These are phyloP conservation scores for Chlorops oryzae DNA, from an alignment of 1,140 invertebrate species.

Conservation along the genomic window DNA sequence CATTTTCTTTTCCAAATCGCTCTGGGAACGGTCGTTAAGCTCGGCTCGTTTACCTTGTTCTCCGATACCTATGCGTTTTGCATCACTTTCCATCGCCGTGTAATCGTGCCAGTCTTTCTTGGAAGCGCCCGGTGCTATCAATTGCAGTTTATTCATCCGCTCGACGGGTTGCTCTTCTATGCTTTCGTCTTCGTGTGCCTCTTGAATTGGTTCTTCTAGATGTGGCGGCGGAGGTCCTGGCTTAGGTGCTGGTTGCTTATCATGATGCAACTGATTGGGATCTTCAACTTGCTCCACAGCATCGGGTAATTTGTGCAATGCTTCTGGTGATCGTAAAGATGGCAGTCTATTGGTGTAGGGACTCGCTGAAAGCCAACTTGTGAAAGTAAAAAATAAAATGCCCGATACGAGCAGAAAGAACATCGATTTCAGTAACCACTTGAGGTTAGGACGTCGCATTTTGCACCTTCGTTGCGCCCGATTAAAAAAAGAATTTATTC, in stretches of 20 bases:
- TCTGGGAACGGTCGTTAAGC: constrained; percentile 61
- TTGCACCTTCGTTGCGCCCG: too few relatives aligned
- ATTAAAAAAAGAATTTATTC: too few relatives aligned
- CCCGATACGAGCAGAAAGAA: constrained; percentile 25
- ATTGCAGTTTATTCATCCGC: too few relatives aligned
- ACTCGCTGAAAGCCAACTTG: constrained; percentile 36
- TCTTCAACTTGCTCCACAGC: too few relatives aligned
- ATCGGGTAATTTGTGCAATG: too few relatives aligned
- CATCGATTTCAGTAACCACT: constrained; percentile 33
- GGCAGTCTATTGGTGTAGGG: constrained; percentile 34
- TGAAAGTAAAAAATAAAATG: constrained; percentile 29
- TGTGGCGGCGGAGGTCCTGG: too few relatives aligned
- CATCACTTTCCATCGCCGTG: constrained; percentile 62
- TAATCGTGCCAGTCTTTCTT: constrained; percentile 79
- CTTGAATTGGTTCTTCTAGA: too few relatives aligned
- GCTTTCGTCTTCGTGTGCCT: too few relatives aligned
- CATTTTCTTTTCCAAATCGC: constrained; percentile 51
- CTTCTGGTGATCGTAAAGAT: too few relatives aligned
- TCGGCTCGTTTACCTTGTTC: constrained; percentile 64
- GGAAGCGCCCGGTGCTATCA: constrained; percentile 50
- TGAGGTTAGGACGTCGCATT: constrained; percentile 37
- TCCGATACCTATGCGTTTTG: constrained; percentile 62
- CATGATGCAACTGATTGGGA: too few relatives aligned
- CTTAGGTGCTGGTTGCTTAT: too few relatives aligned
- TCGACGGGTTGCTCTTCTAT: too few relatives aligned